These are phyloP conservation scores for Papilio glaucus DNA, from an alignment of 1,140 invertebrate species.

Conservation along the genomic window DNA sequence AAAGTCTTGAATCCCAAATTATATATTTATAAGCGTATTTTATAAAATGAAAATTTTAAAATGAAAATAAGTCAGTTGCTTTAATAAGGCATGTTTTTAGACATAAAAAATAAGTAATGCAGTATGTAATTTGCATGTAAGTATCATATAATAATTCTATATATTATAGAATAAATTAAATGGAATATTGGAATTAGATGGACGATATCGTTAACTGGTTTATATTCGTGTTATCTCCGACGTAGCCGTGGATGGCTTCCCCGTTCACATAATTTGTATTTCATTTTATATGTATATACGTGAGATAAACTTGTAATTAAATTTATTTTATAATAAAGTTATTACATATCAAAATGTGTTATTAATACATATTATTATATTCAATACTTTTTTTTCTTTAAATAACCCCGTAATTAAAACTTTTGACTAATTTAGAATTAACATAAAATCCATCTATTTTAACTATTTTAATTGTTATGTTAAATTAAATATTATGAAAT, in stretches of 20 bases:
- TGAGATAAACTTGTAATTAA: slow-evolving; percentile 5
- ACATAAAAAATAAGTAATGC: slow-evolving; percentile 10
- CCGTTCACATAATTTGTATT: slow-evolving; percentile 29
- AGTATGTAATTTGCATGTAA: slow-evolving; percentile 35
- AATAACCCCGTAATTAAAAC: not conserved
- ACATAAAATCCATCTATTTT: not conserved
- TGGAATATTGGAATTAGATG: slow-evolving; percentile 49
- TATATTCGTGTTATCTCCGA: slow-evolving; percentile 43
- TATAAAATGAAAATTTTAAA: not conserved
- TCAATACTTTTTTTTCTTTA: not conserved
- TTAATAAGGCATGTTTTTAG: slow-evolving; percentile 1
- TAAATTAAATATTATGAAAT: not conserved
- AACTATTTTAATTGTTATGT: not conserved
- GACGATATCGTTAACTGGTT: slow-evolving; percentile 58
- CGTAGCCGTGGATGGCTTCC: slow-evolving; percentile 33
- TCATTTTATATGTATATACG: not conserved
- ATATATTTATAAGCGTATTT: too few species aligned
- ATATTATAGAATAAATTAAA: slow-evolving; percentile 49
- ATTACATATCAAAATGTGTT: not conserved
- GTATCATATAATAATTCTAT: too few species aligned
- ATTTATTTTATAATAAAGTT: not conserved
- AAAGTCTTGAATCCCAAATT: too few species aligned
- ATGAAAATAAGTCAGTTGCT: not conserved
- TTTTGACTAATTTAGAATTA: slow-evolving; percentile 9
- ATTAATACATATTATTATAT: not conserved